Conservation (phyloP, 37 sponge, comb jelly and placozoan genomes). For the Bolinopsis microptera region DNA sequence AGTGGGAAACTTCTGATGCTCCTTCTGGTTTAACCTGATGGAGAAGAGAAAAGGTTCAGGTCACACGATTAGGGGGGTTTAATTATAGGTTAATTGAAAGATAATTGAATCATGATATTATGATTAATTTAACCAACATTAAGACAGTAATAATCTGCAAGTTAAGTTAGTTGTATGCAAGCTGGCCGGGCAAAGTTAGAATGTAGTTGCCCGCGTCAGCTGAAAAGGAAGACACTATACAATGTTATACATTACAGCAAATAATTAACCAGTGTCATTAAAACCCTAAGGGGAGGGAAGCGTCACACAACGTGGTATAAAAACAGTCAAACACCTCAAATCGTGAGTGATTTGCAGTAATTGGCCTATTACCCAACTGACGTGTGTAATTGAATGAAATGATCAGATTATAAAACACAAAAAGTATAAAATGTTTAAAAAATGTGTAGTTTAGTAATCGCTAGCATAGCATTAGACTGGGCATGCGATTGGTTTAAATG, state of each 20-base stretch:
- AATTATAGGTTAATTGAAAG: not conserved
- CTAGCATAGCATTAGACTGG: not conserved
- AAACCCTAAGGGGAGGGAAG: not conserved
- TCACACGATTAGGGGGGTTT: not conserved
- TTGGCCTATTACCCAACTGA: not conserved
- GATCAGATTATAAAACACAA: not conserved
- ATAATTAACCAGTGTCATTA: not conserved
- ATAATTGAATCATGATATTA: not conserved
- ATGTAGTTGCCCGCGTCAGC: too few relatives aligned
- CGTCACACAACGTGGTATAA: not conserved
- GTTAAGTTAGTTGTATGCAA: too few relatives aligned
- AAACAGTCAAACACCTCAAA: not conserved
- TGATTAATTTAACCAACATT: not conserved
- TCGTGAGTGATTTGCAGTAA: too few relatives aligned
- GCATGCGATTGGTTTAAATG: not conserved
- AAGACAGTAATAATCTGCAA: not conserved
- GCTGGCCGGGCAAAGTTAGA: too few relatives aligned
- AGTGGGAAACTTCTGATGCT: conserved; percentile 52
- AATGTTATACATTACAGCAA: not conserved
- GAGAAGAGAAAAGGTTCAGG: not conserved
- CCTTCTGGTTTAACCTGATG: conserved; percentile 45
- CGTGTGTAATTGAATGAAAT: not conserved
- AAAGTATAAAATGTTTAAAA: not conserved
- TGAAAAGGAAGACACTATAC: not conserved
- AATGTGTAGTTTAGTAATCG: not conserved